A percentile compares a stretch with the other conserved stretches of the same genome.
Evolutionary conservation across 2,888 invertebrate genomes (phyloP).

Genomic region (Odiellus spinosus): DNA sequence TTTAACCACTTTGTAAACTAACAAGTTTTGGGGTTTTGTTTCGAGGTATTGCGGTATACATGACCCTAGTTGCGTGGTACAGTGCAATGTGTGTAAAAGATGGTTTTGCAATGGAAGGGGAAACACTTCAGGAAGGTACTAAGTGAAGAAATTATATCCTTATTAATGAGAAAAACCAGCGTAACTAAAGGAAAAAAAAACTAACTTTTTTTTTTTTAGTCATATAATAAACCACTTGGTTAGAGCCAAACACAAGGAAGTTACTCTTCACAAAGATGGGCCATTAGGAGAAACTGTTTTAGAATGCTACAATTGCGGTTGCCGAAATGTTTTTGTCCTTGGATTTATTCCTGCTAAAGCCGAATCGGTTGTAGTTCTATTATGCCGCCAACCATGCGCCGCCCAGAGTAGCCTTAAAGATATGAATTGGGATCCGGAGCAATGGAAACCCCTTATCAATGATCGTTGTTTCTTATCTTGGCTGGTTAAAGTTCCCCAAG

Average conservation of each 20-base stretch:
- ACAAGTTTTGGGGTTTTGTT: slow-evolving; percentile 22
- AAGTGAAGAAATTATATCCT: not conserved
- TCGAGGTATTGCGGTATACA: slow-evolving; percentile 94
- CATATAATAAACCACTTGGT: slow-evolving; percentile 98
- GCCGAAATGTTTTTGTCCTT: slow-evolving; percentile 91
- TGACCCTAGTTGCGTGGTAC: slow-evolving; percentile 90
- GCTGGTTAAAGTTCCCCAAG: slow-evolving; percentile 93
- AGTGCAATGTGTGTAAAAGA: slow-evolving; percentile 95
- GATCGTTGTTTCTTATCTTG: slow-evolving; percentile 92
- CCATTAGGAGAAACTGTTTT: slow-evolving; percentile 93
- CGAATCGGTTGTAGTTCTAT: slow-evolving; percentile 88
- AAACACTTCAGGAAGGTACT: slow-evolving; percentile 69
- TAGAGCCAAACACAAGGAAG: slow-evolving; percentile 97
- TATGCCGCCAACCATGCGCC: slow-evolving; percentile 96
- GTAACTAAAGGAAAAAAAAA: not conserved
- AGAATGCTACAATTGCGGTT: slow-evolving; percentile 98
- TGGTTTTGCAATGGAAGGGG: slow-evolving; percentile 99
- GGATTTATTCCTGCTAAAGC: slow-evolving; percentile 99
- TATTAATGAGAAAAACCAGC: not conserved
- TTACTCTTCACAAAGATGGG: slow-evolving; percentile 90
- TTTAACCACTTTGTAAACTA: no score
- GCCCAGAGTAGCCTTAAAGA: slow-evolving; percentile 93
- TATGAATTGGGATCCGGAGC: slow-evolving; percentile 98
- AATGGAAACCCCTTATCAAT: slow-evolving; percentile 95
- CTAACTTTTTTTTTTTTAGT: slow-evolving; percentile 36